Conservation (phyloP, 2,888 invertebrate species). For the Pyrochroa serraticornis region DNA sequence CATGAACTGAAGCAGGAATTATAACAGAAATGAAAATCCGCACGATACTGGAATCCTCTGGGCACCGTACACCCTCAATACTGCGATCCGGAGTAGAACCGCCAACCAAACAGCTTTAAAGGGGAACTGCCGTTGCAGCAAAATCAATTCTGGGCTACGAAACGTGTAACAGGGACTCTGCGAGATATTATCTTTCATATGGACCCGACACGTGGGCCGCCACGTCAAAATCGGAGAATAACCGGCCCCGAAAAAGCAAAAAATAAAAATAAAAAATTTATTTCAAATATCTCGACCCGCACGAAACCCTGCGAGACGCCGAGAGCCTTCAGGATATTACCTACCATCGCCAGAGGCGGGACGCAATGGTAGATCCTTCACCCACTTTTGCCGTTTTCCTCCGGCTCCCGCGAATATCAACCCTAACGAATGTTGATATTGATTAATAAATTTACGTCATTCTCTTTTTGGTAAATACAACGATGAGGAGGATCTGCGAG, state of each 20-base stretch:
- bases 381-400: too few species aligned
- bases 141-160: slow-evolving; percentile 46
- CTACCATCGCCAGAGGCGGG: too few species aligned
- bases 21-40: slow-evolving; percentile 27
- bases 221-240: background rate
- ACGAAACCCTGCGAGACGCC: too few species aligned
- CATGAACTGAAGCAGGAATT: slow-evolving; percentile 29
- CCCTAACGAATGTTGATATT: too few species aligned
- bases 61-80: slow-evolving; percentile 42
- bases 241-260: background rate
- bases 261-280: slow-evolving; percentile 1
- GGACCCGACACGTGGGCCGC: slow-evolving; percentile 18
- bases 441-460: too few species aligned
- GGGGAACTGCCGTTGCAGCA: slow-evolving; percentile 49
- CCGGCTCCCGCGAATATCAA: too few species aligned
- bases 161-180: slow-evolving; percentile 21
- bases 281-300: background rate
- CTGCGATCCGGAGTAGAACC: slow-evolving; percentile 48
- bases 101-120: slow-evolving; percentile 51
- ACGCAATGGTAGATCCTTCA: too few species aligned
- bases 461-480: too few species aligned
- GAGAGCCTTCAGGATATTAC: too few species aligned
- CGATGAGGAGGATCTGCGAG: too few species aligned
- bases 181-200: slow-evolving; percentile 14
- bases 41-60: slow-evolving; percentile 26